These are phyloP conservation scores for Benitochromis conjunctus DNA, from an alignment of 2,113 vertebrate genomes.

Conservation along the genomic window DNA sequence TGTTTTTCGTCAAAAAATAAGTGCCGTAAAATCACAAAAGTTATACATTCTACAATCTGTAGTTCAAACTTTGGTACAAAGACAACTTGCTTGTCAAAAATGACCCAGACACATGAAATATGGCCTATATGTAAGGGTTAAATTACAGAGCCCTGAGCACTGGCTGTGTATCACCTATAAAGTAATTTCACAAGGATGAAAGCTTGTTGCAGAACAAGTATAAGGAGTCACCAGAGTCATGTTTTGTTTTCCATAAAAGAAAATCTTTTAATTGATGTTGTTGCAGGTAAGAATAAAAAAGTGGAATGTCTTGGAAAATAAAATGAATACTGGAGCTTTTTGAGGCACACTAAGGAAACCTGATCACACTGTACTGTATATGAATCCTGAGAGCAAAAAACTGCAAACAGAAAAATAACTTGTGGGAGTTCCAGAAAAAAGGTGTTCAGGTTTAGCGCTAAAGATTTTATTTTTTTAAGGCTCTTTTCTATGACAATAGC, in stretches of 20 bases:
- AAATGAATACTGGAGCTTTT: not conserved
- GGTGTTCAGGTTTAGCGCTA: not conserved
- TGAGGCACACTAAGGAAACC: not conserved
- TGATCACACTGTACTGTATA: not conserved
- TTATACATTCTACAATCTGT: no score
- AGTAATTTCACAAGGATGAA: not conserved
- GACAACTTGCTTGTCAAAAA: not conserved
- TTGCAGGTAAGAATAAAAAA: constrained; percentile 4
- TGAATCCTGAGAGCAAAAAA: not conserved
- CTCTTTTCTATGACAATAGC: not conserved
- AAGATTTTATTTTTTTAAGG: not conserved
- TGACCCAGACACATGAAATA: not conserved
- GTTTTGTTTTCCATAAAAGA: not conserved
- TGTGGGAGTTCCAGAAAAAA: not conserved
- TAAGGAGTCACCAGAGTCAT: not conserved
- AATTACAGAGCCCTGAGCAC: not conserved
- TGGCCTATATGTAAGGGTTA: not conserved
- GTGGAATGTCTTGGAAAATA: constrained; percentile 53
- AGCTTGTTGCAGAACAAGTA: not conserved
- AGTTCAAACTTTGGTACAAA: not conserved
- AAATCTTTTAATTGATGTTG: constrained; percentile 32
- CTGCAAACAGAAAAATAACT: not conserved
- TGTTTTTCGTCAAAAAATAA: not conserved
- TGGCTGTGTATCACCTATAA: not conserved
- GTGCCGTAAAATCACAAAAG: not conserved